These are phyloP conservation scores for Argyrosomus japonicus DNA, from an alignment of 2,113 vertebrate species.

Conservation along the genomic window DNA sequence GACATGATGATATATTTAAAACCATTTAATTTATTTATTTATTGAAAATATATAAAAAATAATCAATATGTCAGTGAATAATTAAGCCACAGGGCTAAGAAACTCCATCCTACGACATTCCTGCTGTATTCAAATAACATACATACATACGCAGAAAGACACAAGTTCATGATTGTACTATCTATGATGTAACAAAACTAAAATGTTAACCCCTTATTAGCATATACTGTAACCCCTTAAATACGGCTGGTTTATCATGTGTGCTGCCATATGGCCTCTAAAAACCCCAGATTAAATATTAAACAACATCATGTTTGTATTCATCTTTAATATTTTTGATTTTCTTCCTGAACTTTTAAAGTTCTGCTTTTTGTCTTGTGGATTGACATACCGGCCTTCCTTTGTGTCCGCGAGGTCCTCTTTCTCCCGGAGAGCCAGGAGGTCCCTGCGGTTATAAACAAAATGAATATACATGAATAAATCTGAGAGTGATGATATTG, in stretches of 20 bases:
- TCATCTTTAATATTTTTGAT: background rate
- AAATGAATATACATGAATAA: slow-evolving; percentile 15
- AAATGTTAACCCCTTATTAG: no score
- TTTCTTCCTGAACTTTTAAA: background rate
- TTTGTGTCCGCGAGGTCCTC: slow-evolving; percentile 92
- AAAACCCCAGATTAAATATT: background rate
- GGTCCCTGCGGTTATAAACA: slow-evolving; percentile 87
- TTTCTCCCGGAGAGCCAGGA: slow-evolving; percentile 91
- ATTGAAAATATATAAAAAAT: background rate
- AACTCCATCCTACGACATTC: background rate
- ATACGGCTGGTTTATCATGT: no score
- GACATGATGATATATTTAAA: background rate
- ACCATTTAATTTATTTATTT: background rate
- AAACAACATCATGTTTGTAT: background rate
- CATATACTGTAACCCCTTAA: no score
- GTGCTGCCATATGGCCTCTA: background rate
- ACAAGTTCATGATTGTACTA: no score
- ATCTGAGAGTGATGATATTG: background rate
- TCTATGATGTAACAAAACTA: no score
- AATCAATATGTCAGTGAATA: background rate
- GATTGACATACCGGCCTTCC: slow-evolving; percentile 90
- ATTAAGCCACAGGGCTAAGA: background rate
- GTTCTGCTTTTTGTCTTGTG: background rate
- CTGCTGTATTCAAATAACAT: background rate
- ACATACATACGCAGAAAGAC: no score